Conservation (phyloP, 2,797 vertebrate genomes). For the Coilia nasus region DNA sequence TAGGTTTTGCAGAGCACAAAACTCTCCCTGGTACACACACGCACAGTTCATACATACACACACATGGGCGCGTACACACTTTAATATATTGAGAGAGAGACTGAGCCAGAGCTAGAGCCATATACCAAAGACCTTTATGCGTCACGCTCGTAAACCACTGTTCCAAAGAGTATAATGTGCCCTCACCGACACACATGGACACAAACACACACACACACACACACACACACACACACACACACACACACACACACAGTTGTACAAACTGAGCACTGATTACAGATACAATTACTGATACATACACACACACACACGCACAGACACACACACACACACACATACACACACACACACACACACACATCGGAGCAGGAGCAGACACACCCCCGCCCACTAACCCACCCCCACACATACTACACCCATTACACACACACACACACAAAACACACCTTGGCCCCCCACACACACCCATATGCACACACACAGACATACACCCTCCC, state of each 20-base stretch:
- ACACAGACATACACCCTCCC: background rate
- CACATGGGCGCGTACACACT: background rate
- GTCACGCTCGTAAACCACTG: background rate
- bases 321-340: constrained; percentile 26
- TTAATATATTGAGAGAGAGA: background rate
- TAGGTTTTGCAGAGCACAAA: background rate
- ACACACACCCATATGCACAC: too few relatives aligned
- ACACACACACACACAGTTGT: constrained; percentile 29
- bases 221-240: constrained; percentile 22
- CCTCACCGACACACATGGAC: background rate
- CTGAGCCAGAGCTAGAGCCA: background rate
- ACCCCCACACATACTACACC: too few relatives aligned
- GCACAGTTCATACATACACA: constrained; percentile 18
- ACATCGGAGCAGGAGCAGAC: too few relatives aligned
- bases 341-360: background rate
- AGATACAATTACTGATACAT: background rate
- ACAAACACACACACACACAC: background rate
- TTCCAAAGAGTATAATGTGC: background rate
- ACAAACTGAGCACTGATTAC: constrained; percentile 23
- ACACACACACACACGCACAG: constrained; percentile 10
- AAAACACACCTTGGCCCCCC: too few relatives aligned
- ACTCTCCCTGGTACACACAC: constrained; percentile 11
- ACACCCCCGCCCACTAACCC: too few relatives aligned
- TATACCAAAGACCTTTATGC: constrained; percentile 1
- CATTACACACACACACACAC: too few relatives aligned